Evolutionary conservation across 2,113 vertebrate species (phyloP).

Genomic region (Pampusana beccarii): DNA sequence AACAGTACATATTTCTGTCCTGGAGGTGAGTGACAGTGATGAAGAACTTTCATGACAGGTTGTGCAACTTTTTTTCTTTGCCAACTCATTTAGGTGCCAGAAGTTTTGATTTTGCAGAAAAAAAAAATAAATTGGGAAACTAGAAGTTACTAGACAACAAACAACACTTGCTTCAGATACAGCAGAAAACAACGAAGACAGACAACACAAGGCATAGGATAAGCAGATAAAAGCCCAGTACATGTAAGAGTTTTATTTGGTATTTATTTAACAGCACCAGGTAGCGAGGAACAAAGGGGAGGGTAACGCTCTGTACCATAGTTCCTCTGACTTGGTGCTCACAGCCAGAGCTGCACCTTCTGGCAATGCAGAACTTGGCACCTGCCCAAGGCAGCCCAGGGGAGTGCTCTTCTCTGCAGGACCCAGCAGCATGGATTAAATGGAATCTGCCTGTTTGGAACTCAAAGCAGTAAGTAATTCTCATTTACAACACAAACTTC

Average conservation of each 20-base stretch:
- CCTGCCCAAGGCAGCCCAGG: background rate
- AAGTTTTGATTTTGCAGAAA: background rate
- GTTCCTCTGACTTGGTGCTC: background rate
- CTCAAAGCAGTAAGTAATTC: background rate
- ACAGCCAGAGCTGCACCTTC: background rate
- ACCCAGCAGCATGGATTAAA: background rate
- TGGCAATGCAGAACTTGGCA: background rate
- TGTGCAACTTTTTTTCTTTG: background rate
- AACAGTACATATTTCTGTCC: background rate
- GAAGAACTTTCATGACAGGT: background rate
- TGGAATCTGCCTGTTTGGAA: background rate
- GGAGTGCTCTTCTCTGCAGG: background rate
- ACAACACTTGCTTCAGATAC: background rate
- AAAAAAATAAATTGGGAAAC: background rate
- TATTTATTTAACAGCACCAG: background rate
- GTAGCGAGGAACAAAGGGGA: background rate
- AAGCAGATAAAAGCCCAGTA: background rate
- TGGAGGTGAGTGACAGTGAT: background rate
- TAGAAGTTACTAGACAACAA: background rate
- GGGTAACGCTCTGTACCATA: background rate
- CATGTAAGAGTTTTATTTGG: accelerated
- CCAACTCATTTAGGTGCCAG: background rate
- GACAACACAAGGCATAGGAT: background rate
- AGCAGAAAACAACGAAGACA: background rate
- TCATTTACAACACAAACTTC: background rate